These are phyloP conservation scores for Drosophila melanica DNA, from an alignment of 1,140 invertebrate genomes.

Conservation along the genomic window DNA sequence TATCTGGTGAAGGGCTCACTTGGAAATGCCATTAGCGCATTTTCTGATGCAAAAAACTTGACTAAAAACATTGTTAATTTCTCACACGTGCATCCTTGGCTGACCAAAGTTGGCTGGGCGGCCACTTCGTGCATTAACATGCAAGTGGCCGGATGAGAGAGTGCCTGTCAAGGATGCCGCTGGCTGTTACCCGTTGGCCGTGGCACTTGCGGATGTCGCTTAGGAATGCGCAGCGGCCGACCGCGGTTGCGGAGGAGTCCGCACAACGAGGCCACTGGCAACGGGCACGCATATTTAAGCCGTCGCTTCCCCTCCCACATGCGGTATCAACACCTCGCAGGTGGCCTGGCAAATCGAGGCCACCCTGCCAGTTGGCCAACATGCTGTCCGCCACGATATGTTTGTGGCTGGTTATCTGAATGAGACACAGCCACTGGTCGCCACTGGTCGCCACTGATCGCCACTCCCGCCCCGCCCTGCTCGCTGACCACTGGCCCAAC, in stretches of 20 bases:
- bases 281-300: slow-evolving; percentile 46
- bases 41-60: too few relatives aligned
- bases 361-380: slow-evolving; percentile 3
- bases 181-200: neutral
- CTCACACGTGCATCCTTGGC: slow-evolving; percentile 1
- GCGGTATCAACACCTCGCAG: neutral
- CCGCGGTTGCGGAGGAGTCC: neutral
- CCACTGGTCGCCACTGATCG: too few relatives aligned
- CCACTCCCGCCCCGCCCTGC: too few relatives aligned
- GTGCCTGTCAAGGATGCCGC: slow-evolving; percentile 1
- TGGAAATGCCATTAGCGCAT: neutral
- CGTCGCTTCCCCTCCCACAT: neutral
- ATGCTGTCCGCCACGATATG: neutral
- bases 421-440: slow-evolving; percentile 13
- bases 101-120: slow-evolving; percentile 1
- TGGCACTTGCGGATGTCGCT: slow-evolving; percentile 23
- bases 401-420: slow-evolving; percentile 4
- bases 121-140: slow-evolving; percentile 36
- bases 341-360: slow-evolving; percentile 24
- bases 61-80: slow-evolving; percentile 24
- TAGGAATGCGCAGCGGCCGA: slow-evolving; percentile 33
- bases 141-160: slow-evolving; percentile 10
- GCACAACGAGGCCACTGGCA: slow-evolving; percentile 1
- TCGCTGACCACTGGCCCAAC: too few relatives aligned
- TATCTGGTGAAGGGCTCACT: neutral